A percentile compares a stretch with the other conserved stretches of the same genome.
Evolutionary conservation across 2,888 invertebrate species (phyloP).

Genomic region (Autographa pulchrina): DNA sequence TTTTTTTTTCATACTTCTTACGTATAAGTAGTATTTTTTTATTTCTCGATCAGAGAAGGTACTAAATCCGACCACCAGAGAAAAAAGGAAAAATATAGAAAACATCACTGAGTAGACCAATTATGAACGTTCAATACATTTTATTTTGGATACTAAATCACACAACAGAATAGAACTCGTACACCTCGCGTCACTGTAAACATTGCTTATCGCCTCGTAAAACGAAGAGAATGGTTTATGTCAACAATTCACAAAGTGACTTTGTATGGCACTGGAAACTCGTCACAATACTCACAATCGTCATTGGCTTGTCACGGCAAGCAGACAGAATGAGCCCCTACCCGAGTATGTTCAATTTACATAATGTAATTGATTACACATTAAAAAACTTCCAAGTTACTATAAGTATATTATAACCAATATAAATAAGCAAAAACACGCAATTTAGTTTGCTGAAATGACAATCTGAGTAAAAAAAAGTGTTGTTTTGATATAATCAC

Average conservation of each 20-base stretch:
- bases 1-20: background rate
- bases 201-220: slow-evolving; percentile 56
- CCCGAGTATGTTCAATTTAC: background rate
- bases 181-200: slow-evolving; percentile 43
- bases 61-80: background rate
- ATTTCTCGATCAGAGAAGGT: background rate
- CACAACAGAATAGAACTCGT: slow-evolving; percentile 42
- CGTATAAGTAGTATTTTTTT: background rate
- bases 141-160: slow-evolving; percentile 19
- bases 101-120: background rate
- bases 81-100: too few relatives aligned
- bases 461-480: too few relatives aligned
- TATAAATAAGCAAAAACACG: too few relatives aligned
- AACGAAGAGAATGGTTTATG: slow-evolving; percentile 59
- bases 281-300: slow-evolving; percentile 16
- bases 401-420: too few relatives aligned
- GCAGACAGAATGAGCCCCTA: slow-evolving; percentile 10
- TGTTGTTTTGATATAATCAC: too few relatives aligned
- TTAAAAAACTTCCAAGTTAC: too few relatives aligned
- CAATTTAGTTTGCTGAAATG: too few relatives aligned
- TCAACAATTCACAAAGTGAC: slow-evolving; percentile 59
- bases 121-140: slow-evolving; percentile 6
- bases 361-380: too few relatives aligned
- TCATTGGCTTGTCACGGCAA: slow-evolving; percentile 27
- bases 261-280: slow-evolving; percentile 18